Evolutionary conservation across 2,888 invertebrate species (phyloP).

Genomic region (Mythimna ferrago): DNA sequence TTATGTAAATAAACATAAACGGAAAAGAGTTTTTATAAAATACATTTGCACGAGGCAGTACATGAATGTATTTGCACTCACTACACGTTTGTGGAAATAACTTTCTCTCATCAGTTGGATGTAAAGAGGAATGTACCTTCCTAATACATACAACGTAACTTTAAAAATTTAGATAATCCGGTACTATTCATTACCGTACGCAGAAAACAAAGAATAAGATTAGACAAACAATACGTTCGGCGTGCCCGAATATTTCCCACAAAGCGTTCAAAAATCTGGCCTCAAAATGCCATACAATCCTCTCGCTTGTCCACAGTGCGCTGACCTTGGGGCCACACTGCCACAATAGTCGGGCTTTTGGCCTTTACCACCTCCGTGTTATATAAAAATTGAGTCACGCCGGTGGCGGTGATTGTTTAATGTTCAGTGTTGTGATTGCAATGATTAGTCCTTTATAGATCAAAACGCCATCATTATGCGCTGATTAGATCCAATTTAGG

Average conservation of each 20-base stretch:
- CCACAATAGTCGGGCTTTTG: constrained; percentile 78
- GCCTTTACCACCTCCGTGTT: constrained; percentile 67
- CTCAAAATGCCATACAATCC: constrained; percentile 77
- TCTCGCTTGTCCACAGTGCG: constrained; percentile 75
- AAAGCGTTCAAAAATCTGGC: constrained; percentile 75
- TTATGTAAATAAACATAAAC: constrained; percentile 34
- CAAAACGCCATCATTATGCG: constrained; percentile 37
- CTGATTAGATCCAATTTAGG: constrained; percentile 19
- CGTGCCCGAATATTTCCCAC: constrained; percentile 67
- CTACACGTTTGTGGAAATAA: constrained; percentile 18
- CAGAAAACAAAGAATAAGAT: constrained; percentile 46
- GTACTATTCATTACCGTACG: constrained; percentile 21
- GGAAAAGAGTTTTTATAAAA: constrained; percentile 10
- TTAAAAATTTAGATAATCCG: constrained; percentile 20
- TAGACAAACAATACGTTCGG: constrained; percentile 39
- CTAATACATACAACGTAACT: constrained; percentile 2
- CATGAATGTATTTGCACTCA: constrained; percentile 9
- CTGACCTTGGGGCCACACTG: constrained; percentile 86
- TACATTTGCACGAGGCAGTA: constrained; percentile 19
- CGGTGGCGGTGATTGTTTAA: constrained; percentile 54
- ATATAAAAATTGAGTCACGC: constrained; percentile 67
- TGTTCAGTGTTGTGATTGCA: constrained; percentile 49
- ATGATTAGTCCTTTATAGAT: constrained; percentile 51
- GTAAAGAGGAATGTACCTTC: constrained; percentile 1
- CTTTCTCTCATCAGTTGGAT: constrained; percentile 40